Evolutionary conservation across 2,797 vertebrate genomes (phyloP), one percentile per base, ranked within the genome.

Genomic region (Lithobates sylvaticus): DNA sequence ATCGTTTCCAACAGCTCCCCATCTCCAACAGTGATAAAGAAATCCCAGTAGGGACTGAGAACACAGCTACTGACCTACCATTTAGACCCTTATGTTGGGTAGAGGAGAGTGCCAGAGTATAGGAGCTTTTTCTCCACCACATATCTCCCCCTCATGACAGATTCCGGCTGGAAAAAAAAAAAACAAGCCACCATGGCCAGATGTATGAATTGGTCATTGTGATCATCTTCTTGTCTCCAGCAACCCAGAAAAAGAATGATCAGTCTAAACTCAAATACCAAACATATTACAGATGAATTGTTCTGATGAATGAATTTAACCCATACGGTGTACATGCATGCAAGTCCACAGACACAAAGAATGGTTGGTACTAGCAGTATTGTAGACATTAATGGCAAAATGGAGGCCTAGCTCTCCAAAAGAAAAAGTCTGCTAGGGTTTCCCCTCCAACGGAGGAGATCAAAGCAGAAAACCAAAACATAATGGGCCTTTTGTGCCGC

Each of bases 321-420:
- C 93, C 91, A 92, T 89, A 23, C 91, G 88, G 93, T 94, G 91
- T 94, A 95, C 93, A 95, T 93, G 94, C 95, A 95, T 95, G 94
- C 95, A 95, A 94, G 92, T 93, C 93, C 94, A 95, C 94, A 95
- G 94, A 94, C 94, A 95, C 94, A 93, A 88, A 94, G 92, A 93
- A 92, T 94, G 93, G 92, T 91, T 92, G 91, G 93, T 93, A 92
- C 91, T 91, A 93, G 94, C 90, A 90, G 90, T 93, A 94, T 93
- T 92, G 93, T 92, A 93, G 93, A 91, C 92, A 90, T 93, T 93
- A 93, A 93, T 88, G 93, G 93, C 92, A 94, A 92, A 93, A 89
- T 82, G 90, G 92, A 93, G 91, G 91, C 91, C 89, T 90, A 91
- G 90, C 88, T 93, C 92, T 72, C 84, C 65, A 69, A 29, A 29